phyloP scores from a whole-genome alignment of 2,113 vertebrate species.

The Sula dactylatra region DNA sequence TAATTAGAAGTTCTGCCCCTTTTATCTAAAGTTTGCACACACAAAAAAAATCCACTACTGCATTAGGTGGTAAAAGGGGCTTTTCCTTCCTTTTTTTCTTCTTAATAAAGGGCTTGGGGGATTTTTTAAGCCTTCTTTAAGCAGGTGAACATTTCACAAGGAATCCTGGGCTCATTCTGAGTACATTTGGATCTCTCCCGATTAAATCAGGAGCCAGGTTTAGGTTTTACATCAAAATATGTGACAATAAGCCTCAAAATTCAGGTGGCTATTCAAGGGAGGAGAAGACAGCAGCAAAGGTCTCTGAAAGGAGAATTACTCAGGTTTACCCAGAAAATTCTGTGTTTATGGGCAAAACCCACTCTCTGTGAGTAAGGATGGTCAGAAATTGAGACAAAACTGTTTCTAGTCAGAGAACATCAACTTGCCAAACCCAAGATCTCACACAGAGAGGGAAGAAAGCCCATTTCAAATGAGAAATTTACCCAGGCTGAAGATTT shows the following conservation, averaged over 20 bases:
- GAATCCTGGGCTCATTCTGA: background rate
- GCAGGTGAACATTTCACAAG: background rate
- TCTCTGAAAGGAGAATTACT: background rate
- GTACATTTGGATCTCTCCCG: background rate
- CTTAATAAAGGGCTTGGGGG: background rate
- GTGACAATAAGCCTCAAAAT: background rate
- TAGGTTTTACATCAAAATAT: background rate
- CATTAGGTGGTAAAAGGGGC: background rate
- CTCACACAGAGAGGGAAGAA: background rate
- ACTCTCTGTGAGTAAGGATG: background rate
- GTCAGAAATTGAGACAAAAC: slow-evolving; percentile 4
- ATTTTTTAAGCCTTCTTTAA: background rate
- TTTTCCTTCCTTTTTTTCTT: background rate
- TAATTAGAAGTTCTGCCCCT: slow-evolving; percentile 8
- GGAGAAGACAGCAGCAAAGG: background rate
- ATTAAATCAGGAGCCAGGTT: background rate
- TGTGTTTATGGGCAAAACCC: background rate
- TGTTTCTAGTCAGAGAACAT: background rate
- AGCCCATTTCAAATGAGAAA: background rate
- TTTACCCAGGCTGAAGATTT: background rate
- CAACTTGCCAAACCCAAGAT: background rate
- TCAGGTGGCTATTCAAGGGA: background rate
- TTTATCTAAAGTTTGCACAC: background rate
- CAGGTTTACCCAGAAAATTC: background rate
- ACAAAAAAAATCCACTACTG: background rate